A percentile compares a stretch with the other conserved stretches of the same genome.
phyloP scores from a whole-genome alignment of 2,888 invertebrate genomes.

The Lochmaea crataegi region DNA sequence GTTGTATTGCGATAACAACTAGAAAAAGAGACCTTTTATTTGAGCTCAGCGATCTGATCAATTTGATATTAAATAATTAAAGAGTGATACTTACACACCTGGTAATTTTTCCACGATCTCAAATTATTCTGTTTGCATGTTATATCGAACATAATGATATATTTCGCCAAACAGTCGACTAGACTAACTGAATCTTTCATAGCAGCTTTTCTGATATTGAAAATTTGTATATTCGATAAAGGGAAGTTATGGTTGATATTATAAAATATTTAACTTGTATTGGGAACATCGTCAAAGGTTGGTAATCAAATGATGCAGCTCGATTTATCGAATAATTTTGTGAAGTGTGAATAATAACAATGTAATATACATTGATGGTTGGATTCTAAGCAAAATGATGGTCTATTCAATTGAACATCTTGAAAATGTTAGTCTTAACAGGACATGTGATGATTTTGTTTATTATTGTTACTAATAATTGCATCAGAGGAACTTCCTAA shows the following conservation, averaged over 20 bases:
- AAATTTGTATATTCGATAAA: conserved; percentile 31
- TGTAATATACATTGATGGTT: too few relatives aligned
- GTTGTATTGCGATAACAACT: not conserved
- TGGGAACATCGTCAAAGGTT: not conserved
- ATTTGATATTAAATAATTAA: conserved; percentile 39
- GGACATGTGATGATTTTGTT: too few relatives aligned
- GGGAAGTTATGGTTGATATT: conserved; percentile 4
- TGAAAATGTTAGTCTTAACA: too few relatives aligned
- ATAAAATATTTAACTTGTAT: conserved; percentile 1
- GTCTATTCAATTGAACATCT: too few relatives aligned
- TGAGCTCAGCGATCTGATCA: conserved; percentile 36
- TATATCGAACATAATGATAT: conserved; percentile 41
- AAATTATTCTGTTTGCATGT: conserved; percentile 47
- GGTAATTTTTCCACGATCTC: conserved; percentile 43
- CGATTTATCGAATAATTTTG: not conserved
- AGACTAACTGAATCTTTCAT: conserved; percentile 36
- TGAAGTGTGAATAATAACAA: not conserved
- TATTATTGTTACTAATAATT: too few relatives aligned
- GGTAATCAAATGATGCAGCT: not conserved
- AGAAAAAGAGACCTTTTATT: conserved; percentile 18
- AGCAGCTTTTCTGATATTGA: conserved; percentile 22
- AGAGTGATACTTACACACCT: conserved; percentile 37
- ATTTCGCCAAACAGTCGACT: conserved; percentile 41
- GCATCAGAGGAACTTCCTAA: too few relatives aligned
- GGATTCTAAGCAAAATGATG: too few relatives aligned